phyloP scores from a whole-genome alignment of 1,140 invertebrate genomes.

The Eupristina koningsbergeri region DNA sequence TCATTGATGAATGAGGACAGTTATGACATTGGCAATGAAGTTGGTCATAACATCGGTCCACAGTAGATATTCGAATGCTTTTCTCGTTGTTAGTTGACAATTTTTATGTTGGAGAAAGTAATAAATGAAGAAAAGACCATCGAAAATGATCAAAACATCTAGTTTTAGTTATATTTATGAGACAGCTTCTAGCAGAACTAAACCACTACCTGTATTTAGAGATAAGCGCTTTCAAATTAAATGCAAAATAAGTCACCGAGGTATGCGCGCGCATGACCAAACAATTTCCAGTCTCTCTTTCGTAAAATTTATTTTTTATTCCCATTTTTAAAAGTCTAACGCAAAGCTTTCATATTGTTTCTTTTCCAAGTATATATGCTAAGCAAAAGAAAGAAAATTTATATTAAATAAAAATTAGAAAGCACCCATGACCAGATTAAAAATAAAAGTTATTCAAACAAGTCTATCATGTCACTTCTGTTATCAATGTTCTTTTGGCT shows the following conservation, averaged over 20 bases:
- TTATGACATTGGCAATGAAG: background rate
- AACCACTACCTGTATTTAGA: constrained; percentile 9
- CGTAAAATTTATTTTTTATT: background rate
- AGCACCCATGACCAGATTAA: background rate
- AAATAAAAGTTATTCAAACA: too few relatives aligned
- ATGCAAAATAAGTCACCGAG: background rate
- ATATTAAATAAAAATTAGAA: background rate
- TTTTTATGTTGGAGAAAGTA: background rate
- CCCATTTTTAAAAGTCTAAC: constrained; percentile 13
- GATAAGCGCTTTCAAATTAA: background rate
- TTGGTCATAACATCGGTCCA: background rate
- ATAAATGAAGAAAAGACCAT: background rate
- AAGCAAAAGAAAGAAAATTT: background rate
- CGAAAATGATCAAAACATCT: background rate
- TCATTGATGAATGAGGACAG: background rate
- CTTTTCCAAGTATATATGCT: background rate
- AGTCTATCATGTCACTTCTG: too few relatives aligned
- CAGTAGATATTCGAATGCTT: background rate
- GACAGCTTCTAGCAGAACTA: background rate
- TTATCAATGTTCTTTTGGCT: background rate
- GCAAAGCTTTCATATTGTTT: background rate
- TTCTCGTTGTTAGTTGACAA: background rate
- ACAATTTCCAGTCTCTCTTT: background rate
- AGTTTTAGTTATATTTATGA: constrained; percentile 1
- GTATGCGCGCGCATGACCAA: background rate